Evolutionary conservation across 2,113 vertebrate species (phyloP).

Genomic region (Dromas ardeola): DNA sequence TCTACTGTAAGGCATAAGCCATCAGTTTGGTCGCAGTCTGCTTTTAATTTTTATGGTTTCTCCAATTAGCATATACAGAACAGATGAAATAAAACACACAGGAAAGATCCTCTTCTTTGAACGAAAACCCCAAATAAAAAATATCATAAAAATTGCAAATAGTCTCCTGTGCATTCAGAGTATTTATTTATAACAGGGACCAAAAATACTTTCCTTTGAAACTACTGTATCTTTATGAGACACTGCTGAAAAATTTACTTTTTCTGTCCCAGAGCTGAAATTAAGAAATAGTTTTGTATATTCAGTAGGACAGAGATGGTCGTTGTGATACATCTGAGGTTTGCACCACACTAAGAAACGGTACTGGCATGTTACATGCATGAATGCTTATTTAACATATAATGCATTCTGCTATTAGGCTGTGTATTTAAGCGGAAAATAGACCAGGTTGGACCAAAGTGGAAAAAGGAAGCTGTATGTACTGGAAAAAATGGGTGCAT

Average conservation of each 20-base stretch:
- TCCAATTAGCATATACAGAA: neutral
- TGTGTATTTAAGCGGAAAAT: constrained; percentile 1
- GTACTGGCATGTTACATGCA: neutral
- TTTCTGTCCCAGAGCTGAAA: neutral
- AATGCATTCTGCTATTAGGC: neutral
- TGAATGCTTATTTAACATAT: neutral
- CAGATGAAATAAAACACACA: neutral
- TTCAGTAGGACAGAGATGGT: neutral
- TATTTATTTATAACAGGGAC: neutral
- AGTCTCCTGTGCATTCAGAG: neutral
- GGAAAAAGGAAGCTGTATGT: neutral
- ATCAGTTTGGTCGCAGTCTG: neutral
- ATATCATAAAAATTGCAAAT: neutral
- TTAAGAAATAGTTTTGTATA: neutral
- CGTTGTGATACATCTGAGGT: neutral
- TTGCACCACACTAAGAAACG: neutral
- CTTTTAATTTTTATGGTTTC: neutral
- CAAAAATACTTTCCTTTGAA: neutral
- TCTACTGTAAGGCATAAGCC: neutral
- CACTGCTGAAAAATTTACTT: neutral
- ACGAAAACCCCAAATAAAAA: neutral
- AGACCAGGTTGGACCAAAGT: neutral
- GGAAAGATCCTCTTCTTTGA: neutral
- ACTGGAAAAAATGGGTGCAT: neutral
- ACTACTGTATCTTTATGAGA: neutral